phyloP scores from a whole-genome alignment of 2,888 invertebrate genomes.

The Drosophila ochracea region DNA sequence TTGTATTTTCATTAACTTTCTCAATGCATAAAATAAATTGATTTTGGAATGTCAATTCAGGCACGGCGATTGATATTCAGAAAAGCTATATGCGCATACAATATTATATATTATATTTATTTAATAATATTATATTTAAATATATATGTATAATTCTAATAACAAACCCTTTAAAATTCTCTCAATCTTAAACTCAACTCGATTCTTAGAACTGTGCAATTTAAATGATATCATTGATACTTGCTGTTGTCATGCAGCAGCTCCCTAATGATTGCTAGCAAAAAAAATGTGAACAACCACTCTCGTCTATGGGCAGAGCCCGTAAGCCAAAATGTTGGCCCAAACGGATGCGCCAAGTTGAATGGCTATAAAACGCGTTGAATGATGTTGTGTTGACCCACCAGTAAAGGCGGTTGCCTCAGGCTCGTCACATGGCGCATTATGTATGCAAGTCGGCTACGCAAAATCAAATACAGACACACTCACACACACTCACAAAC shows the following conservation, averaged over 20 bases:
- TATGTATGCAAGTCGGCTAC: constrained; percentile 79
- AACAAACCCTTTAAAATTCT: neutral
- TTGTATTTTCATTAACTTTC: neutral
- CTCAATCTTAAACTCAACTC: neutral
- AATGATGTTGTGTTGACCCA: constrained; percentile 57
- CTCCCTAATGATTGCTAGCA: neutral
- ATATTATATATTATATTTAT: neutral
- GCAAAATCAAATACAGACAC: constrained; percentile 65
- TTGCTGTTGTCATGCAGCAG: constrained; percentile 3
- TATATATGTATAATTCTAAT: neutral
- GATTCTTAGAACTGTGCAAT: neutral
- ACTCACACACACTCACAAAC: constrained; percentile 8
- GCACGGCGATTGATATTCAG: neutral
- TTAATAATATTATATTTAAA: neutral
- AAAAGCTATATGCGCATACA: neutral
- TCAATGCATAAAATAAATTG: neutral
- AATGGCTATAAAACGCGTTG: constrained; percentile 78
- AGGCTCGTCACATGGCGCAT: constrained; percentile 50
- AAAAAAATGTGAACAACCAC: constrained; percentile 25
- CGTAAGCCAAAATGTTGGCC: constrained; percentile 64
- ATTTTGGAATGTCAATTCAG: neutral
- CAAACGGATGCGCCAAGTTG: constrained; percentile 74
- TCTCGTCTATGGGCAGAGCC: constrained; percentile 26
- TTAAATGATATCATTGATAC: neutral
- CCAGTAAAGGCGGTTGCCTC: constrained; percentile 18